Conservation (phyloP, 2,888 invertebrate species). For the Rhingia campestris region DNA sequence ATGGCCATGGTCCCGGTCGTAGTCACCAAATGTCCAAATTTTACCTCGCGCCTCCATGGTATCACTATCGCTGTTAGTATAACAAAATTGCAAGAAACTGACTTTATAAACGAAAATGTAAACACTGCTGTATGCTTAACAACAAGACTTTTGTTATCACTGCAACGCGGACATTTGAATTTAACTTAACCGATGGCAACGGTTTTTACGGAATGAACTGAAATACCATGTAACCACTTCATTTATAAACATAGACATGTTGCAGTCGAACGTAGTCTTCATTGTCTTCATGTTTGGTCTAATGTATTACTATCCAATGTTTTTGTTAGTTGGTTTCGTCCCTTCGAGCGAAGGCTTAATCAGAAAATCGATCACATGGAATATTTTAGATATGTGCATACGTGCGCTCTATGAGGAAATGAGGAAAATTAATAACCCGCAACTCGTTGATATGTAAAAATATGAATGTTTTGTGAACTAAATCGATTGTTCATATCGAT, state of each 20-base stretch:
- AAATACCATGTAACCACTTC: conserved; percentile 16
- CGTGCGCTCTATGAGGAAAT: conserved; percentile 37
- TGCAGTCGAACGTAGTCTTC: conserved; percentile 16
- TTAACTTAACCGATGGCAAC: conserved; percentile 21
- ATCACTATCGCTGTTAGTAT: conserved; percentile 19
- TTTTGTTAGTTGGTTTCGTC: conserved; percentile 12
- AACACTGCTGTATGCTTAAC: neutral
- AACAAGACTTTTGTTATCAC: neutral
- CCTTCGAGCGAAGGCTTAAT: conserved; percentile 27
- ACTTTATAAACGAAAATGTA: conserved; percentile 2
- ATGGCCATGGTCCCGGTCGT: conserved; percentile 8
- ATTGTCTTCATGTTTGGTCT: neutral
- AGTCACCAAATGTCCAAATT: conserved; percentile 52
- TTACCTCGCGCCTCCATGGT: conserved; percentile 54
- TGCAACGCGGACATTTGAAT: conserved; percentile 12
- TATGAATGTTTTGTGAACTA: conserved; percentile 25
- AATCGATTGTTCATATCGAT: conserved; percentile 62
- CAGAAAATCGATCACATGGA: conserved; percentile 50
- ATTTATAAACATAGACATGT: conserved; percentile 49
- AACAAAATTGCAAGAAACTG: conserved; percentile 7
- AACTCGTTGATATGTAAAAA: conserved; percentile 35
- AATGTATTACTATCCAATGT: neutral
- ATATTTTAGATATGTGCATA: conserved; percentile 8
- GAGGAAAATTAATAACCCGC: conserved; percentile 19
- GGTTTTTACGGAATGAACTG: conserved; percentile 36